These are phyloP conservation scores for Calameuta pallipes DNA, from an alignment of 2,888 invertebrate species.

Conservation along the genomic window DNA sequence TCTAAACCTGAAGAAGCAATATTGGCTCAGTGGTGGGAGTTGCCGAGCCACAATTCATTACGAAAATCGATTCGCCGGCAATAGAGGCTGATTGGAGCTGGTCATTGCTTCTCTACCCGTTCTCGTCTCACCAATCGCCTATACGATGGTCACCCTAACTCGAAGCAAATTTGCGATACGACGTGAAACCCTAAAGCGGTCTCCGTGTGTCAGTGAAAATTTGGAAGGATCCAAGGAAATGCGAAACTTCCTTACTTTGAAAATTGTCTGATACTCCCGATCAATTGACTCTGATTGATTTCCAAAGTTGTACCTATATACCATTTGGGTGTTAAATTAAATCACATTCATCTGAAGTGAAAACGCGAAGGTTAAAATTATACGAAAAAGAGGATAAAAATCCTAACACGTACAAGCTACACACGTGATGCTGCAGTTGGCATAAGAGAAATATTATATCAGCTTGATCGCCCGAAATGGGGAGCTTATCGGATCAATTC, in stretches of 20 bases:
- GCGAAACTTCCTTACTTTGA: not conserved
- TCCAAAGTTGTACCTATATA: not conserved
- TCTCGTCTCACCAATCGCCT: conserved; percentile 36
- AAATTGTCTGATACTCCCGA: not conserved
- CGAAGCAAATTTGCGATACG: conserved; percentile 36
- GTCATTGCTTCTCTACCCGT: conserved; percentile 36
- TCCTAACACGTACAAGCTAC: not conserved
- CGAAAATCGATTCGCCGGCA: conserved; percentile 57
- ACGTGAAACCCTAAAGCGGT: not conserved
- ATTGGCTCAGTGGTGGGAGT: conserved; percentile 49
- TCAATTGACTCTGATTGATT: not conserved
- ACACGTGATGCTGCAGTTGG: not conserved
- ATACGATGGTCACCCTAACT: conserved; percentile 31
- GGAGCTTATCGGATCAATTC: not conserved
- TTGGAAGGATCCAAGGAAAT: not conserved
- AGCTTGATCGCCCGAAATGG: not conserved
- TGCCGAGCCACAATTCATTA: conserved; percentile 59
- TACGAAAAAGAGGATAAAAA: not conserved
- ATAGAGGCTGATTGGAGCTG: conserved; percentile 56
- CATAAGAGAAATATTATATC: not conserved
- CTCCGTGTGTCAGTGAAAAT: not conserved
- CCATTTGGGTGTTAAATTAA: not conserved
- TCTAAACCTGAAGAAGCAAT: conserved; percentile 60
- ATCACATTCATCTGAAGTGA: not conserved
- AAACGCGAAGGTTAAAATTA: not conserved